Evolutionary conservation across 2,888 invertebrate genomes (phyloP), one percentile per base, ranked within the genome.

Genomic region (Sericinus montela): DNA sequence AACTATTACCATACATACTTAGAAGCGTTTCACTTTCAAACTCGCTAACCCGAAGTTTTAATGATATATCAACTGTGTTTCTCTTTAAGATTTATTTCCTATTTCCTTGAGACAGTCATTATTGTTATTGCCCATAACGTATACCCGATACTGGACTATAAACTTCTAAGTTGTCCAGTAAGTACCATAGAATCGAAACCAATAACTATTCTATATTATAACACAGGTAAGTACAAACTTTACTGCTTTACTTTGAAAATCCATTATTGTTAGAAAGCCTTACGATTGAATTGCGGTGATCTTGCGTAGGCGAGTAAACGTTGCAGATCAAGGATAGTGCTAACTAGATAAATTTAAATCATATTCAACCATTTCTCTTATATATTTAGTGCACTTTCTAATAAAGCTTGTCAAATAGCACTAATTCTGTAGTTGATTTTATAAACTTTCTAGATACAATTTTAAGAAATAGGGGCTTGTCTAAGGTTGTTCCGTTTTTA

Each of bases 191-290:
- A 48, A 59, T 67, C 62, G 60, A 68, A 63, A 63, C 61, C 59
- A 64, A 68, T 60, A 59, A 53, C 63, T 55, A 58, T 60, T 69
- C 60, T 66, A 64, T 67, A 70, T 67, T 69, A 43, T 25, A 19
- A 19, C 5, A 19, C 19, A 19, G 19, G 19, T 19, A 34, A 32
- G 60, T 62, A 64, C 60, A 53, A 51, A 54, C 63, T 73, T 73
- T 74, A 70, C 67, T 63, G 66, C 63, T 30, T 4, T 9, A 34
- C 41, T 49, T 46, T 41, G 42, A 43, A 29, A 44, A 37, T 45
- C 45, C 41, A 45, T 50, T 63, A 67, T 67, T 63, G 69, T 69
- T 75, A 63, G 73, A 75, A 73, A 78, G 74, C 64, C 57, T 59
- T 69, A 68, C 69, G 65, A 63, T 58, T 62, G 62, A 67, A 70